phyloP scores from a whole-genome alignment of 2,113 vertebrate genomes.

The Poicephalus meyeri region DNA sequence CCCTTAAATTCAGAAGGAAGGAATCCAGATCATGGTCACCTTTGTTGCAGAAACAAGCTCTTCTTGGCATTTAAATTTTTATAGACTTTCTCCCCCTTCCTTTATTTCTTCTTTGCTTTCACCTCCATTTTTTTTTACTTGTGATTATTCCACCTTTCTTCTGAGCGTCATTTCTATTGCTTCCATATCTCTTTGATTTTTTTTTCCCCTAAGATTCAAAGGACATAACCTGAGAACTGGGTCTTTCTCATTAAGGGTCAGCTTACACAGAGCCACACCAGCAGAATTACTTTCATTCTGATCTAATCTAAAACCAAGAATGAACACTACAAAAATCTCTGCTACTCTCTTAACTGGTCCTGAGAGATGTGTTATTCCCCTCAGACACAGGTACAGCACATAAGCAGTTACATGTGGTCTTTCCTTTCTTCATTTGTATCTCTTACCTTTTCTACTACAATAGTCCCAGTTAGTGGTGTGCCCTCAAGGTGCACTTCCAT shows the following conservation, averaged over 20 bases:
- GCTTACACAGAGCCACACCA: background rate
- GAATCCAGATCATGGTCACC: background rate
- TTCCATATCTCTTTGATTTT: background rate
- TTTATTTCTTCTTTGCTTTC: background rate
- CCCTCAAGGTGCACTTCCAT: background rate
- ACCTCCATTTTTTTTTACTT: background rate
- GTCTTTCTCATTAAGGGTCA: background rate
- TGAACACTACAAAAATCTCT: background rate
- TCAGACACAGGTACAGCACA: background rate
- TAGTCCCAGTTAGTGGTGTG: background rate
- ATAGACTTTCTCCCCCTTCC: background rate
- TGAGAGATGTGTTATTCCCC: background rate
- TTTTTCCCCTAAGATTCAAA: fast-evolving
- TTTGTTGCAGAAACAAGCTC: background rate
- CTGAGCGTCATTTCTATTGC: background rate
- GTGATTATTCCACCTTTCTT: background rate
- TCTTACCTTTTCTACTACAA: background rate
- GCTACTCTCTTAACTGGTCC: background rate
- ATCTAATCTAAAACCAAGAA: background rate
- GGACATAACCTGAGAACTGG: background rate
- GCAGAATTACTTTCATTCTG: background rate
- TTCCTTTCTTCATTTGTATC: background rate
- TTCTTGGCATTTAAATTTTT: background rate
- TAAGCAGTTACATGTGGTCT: background rate
- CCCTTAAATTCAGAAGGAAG: background rate